Evolutionary conservation across 2,888 invertebrate species (phyloP).

Genomic region (Mimachlamys varia): DNA sequence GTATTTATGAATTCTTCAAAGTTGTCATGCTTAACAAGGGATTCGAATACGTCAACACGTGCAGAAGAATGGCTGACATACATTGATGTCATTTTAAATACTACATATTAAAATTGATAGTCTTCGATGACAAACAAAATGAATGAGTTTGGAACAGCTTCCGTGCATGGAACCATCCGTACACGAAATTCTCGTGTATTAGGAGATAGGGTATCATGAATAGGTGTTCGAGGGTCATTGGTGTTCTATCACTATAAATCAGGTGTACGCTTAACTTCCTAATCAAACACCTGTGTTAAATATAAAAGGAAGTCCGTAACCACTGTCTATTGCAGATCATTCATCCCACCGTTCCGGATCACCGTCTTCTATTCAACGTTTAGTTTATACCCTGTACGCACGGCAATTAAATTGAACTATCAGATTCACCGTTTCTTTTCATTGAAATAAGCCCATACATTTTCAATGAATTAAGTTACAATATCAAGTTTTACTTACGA

Average conservation of each 20-base stretch:
- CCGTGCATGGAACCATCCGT: conserved; percentile 36
- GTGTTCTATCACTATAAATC: background rate
- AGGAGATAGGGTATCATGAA: background rate
- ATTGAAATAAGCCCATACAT: background rate
- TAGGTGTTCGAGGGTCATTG: conserved; percentile 27
- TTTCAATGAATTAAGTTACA: conserved; percentile 34
- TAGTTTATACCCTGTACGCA: conserved; percentile 20
- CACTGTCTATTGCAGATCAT: background rate
- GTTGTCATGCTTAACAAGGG: background rate
- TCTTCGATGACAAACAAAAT: conserved; percentile 25
- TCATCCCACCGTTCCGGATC: conserved; percentile 20
- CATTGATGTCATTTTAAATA: conserved; percentile 33
- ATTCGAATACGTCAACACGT: conserved; percentile 24
- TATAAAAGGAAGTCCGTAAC: background rate
- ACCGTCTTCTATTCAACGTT: background rate
- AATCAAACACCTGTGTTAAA: conserved; percentile 29
- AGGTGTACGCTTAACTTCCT: conserved; percentile 2
- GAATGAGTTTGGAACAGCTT: conserved; percentile 14
- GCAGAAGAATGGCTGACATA: conserved; percentile 19
- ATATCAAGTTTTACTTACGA: conserved; percentile 34
- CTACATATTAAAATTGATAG: conserved; percentile 36
- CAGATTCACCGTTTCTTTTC: conserved; percentile 13
- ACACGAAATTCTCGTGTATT: background rate
- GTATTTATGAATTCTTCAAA: conserved; percentile 36
- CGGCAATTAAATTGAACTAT: background rate